These are phyloP conservation scores for Germaria angustata DNA, from an alignment of 2,888 invertebrate species.

Conservation along the genomic window DNA sequence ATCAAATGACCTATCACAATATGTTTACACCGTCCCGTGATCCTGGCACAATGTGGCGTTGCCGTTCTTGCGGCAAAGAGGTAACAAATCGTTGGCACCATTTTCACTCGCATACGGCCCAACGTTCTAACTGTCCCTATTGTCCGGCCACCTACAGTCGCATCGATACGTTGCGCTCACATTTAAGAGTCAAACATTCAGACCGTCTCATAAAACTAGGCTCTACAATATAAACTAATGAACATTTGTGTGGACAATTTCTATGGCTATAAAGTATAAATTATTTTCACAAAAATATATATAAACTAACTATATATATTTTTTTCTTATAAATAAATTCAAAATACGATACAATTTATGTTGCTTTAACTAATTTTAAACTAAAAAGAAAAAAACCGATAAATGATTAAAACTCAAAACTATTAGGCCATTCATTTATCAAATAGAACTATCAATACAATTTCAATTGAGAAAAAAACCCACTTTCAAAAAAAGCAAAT, in stretches of 20 bases:
- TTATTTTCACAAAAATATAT: conserved; percentile 35
- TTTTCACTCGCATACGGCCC: conserved; percentile 90
- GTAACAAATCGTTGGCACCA: conserved; percentile 94
- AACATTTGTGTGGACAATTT: conserved; percentile 22
- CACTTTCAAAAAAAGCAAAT: not conserved
- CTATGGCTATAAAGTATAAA: conserved; percentile 54
- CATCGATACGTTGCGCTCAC: conserved; percentile 91
- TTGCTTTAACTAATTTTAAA: conserved; percentile 29
- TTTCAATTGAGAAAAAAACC: not conserved
- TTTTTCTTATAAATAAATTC: conserved; percentile 21
- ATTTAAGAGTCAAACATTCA: conserved; percentile 88
- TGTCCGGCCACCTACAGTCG: conserved; percentile 93
- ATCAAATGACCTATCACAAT: conserved; percentile 88
- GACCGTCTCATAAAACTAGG: conserved; percentile 79
- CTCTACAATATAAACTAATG: conserved; percentile 75
- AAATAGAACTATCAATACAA: conserved; percentile 2
- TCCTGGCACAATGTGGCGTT: conserved; percentile 88
- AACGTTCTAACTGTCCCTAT: conserved; percentile 90
- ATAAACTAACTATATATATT: conserved; percentile 1
- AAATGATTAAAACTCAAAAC: conserved; percentile 38
- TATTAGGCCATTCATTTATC: conserved; percentile 27
- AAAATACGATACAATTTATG: conserved; percentile 9
- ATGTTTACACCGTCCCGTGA: conserved; percentile 89
- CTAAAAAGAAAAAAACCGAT: not conserved
- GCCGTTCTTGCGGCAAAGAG: conserved; percentile 91